Base-by-base conservation (phyloP, 1,140 invertebrate species). In the Thalassaphorura encarpata region DNA sequence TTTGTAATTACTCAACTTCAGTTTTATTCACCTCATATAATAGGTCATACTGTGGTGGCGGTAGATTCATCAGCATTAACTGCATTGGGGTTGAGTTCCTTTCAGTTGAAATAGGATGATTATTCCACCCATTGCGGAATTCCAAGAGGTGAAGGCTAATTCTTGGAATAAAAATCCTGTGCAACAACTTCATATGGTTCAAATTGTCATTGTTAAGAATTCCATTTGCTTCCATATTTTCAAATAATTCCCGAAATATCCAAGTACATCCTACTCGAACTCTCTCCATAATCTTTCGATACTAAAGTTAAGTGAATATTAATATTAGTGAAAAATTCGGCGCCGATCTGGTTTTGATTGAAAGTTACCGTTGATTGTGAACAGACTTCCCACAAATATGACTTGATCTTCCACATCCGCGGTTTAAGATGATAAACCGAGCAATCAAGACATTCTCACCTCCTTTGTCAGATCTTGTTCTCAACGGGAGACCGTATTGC, bases 361-460 rank as follows among this genome's bases (percentile, higher is more conserved):
- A 29, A 0, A 31, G 21, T 24, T 27, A 61, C 58, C 58, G 36
- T 36, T 61, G 58, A 47, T 61, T 61, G 21, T 56, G 58, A 1
- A 61, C 58, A 11, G 54, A 61, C 3, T 33, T 36, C 4, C 58
- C 58, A 53, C 53, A 56, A 18, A 61, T 56, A 24, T 56, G 53
- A 26, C 53, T 56, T 1, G 18, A 27, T 3, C 58, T 26, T 2
- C 13, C 46, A 4, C 28, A 0, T 11, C 58, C 58, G 5, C 58
- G 27, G 0, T 3, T 39, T 24, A 46, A 31, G 2, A 56, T n/a
- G 53, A 56, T 61, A 36, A 39, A 61, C 2, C 40, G 1, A 19
- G 58, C 58, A 8, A 61, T 49, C 2, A 51, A 16, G 21, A 56
- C 33, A 36, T 61, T 61, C 41, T 61, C 58, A 40, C 42, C 24